phyloP scores from a whole-genome alignment of 1,140 invertebrate genomes.

The Drosophila bocqueti region DNA sequence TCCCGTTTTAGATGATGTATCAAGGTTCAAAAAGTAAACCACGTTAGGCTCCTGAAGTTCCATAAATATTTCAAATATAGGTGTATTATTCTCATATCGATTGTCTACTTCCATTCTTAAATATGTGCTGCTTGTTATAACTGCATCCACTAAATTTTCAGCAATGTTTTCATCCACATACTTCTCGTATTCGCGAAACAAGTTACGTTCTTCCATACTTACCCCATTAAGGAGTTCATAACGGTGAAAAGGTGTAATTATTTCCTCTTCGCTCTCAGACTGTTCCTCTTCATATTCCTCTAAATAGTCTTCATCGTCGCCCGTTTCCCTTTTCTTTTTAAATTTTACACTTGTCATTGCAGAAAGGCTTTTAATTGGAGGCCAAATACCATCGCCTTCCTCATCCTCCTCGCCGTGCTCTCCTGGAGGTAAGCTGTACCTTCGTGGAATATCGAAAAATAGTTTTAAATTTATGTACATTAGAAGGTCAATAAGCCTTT shows the following conservation, averaged over 20 bases:
- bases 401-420: slow-evolving; percentile 64
- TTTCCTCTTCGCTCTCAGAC: slow-evolving; percentile 57
- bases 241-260: slow-evolving; percentile 52
- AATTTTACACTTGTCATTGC: slow-evolving; percentile 48
- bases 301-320: slow-evolving; percentile 32
- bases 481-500: slow-evolving; percentile 86
- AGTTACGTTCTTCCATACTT: slow-evolving; percentile 41
- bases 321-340: slow-evolving; percentile 34
- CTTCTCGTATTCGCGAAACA: slow-evolving; percentile 86
- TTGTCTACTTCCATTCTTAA: slow-evolving; percentile 85
- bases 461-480: slow-evolving; percentile 87
- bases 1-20: slow-evolving; percentile 87
- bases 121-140: slow-evolving; percentile 79
- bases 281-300: slow-evolving; percentile 60
- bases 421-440: slow-evolving; percentile 46
- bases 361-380: slow-evolving; percentile 48
- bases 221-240: slow-evolving; percentile 64
- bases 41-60: slow-evolving; percentile 88
- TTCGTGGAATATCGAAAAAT: slow-evolving; percentile 85
- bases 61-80: slow-evolving; percentile 88
- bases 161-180: slow-evolving; percentile 89
- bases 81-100: slow-evolving; percentile 70
- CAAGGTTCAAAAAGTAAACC: slow-evolving; percentile 88
- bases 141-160: slow-evolving; percentile 87
- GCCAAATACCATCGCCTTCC: slow-evolving; percentile 54